Conservation (phyloP, 2,797 vertebrate genomes). For the Psittacula echo region DNA sequence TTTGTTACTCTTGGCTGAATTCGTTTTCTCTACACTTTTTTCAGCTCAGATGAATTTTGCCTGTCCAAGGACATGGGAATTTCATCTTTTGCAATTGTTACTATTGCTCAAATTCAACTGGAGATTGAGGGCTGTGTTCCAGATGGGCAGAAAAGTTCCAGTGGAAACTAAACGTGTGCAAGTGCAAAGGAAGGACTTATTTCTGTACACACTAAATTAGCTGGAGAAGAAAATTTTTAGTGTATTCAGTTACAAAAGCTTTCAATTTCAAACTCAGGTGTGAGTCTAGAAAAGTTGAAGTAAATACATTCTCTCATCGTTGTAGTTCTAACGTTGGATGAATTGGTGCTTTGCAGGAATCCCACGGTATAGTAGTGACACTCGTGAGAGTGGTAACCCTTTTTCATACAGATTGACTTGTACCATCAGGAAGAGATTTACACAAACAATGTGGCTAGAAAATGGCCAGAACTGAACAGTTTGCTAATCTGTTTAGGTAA, state of each 20-base stretch:
- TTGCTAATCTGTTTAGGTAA: background rate
- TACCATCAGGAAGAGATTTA: background rate
- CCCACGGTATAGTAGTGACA: fast-evolving
- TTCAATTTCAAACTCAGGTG: fast-evolving
- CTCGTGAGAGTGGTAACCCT: fast-evolving
- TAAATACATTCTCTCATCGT: background rate
- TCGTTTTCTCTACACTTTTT: background rate
- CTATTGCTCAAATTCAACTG: background rate
- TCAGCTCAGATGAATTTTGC: background rate
- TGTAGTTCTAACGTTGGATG: background rate
- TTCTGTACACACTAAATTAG: background rate
- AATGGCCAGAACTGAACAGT: background rate
- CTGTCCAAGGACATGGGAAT: background rate
- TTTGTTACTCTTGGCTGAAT: background rate
- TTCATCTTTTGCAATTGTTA: background rate
- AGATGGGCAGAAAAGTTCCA: background rate
- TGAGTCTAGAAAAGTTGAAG: background rate
- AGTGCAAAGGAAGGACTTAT: background rate
- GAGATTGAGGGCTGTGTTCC: background rate
- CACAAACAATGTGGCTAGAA: background rate
- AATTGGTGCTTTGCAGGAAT: background rate
- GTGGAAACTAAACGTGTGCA: background rate
- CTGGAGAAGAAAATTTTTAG: background rate
- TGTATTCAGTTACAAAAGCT: background rate
- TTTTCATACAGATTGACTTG: background rate